These are phyloP conservation scores for Scortum barcoo DNA, from an alignment of 2,113 vertebrate genomes.

Conservation along the genomic window DNA sequence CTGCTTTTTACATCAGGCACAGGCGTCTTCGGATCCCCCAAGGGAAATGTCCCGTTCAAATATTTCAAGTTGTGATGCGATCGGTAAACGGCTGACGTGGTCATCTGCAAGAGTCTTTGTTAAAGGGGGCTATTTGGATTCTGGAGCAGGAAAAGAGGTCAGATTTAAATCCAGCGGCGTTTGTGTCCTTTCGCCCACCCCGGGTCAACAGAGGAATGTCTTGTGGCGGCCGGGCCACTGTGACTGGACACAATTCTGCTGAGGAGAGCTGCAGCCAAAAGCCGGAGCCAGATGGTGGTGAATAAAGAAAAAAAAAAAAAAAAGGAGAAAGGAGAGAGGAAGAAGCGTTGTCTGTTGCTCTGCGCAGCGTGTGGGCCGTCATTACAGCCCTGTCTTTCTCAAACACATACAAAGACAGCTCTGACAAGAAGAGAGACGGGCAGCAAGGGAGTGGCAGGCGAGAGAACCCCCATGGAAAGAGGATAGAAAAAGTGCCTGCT, in stretches of 20 bases:
- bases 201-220: slow-evolving; percentile 72
- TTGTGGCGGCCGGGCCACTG: slow-evolving; percentile 52
- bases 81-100: slow-evolving; percentile 31
- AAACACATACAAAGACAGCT: slow-evolving; percentile 66
- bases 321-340: too few species aligned
- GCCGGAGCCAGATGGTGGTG: slow-evolving; percentile 39
- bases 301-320: too few species aligned
- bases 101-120: slow-evolving; percentile 21
- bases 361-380: slow-evolving; percentile 48
- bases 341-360: slow-evolving; percentile 49
- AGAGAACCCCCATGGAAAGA: slow-evolving; percentile 20
- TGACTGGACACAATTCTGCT: slow-evolving; percentile 75
- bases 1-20: neutral
- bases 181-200: slow-evolving; percentile 62
- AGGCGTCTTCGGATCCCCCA: neutral
- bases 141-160: slow-evolving; percentile 62
- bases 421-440: slow-evolving; percentile 40
- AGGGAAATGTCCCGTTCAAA: slow-evolving; percentile 36
- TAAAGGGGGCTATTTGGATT: slow-evolving; percentile 55
- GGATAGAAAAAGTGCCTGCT: slow-evolving; percentile 5
- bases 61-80: slow-evolving; percentile 42
- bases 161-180: slow-evolving; percentile 55
- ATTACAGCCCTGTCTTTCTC: slow-evolving; percentile 60
- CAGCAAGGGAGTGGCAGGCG: slow-evolving; percentile 35
- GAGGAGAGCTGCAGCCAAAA: slow-evolving; percentile 32